Base-by-base conservation (phyloP, 2,113 vertebrate species). In the Cheirogaleus medius region DNA sequence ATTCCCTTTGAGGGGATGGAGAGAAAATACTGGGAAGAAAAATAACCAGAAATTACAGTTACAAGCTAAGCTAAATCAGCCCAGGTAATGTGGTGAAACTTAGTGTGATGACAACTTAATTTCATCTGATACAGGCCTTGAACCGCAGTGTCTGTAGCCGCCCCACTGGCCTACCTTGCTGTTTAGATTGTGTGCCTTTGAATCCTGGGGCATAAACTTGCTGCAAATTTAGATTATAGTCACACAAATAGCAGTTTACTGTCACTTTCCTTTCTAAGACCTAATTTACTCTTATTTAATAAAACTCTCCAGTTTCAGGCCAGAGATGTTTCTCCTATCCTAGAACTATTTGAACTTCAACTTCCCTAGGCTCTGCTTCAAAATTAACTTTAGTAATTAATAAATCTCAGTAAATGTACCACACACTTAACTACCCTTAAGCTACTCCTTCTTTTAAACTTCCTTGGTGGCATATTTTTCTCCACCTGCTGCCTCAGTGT, bases 361-460 rank as follows among this genome's bases (percentile, higher is more conserved):
- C 20, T 88, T 84, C 13, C 52, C 52, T 32, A 88, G 39, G 18
- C 20, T 87, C 37, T 93, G 34, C 52, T 21, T 60, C 64, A 77
- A 44, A 97, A 78, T 85, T 91, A 54, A 89, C 29, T 63, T 52
- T 25, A 87, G 42, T 71, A 74, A 77, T 71, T 84, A 93, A 44
- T 90, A 60, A 32, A 13, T 76, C 54, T 96, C 23, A 82, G 85
- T 64, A 71, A 73, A 56, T 66, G 15, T 0, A 42, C 32, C 11
- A 12, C 6, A 74, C 47, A 10, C 1, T 83, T 32, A 69, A 1
- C 25, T 47, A 77, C 37, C 10, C 12, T 21, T 17, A 77, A 37
- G 64, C 73, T 37, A 14, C 29, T 81, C 39, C 37, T 69, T 8
- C 6, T 13, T 91, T 78, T 66, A 42, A 63, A 12, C 71, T 56